Evolutionary conservation across 2,888 invertebrate species (phyloP), one percentile per base, ranked within the genome.

Genomic region (Terebella lapidaria): DNA sequence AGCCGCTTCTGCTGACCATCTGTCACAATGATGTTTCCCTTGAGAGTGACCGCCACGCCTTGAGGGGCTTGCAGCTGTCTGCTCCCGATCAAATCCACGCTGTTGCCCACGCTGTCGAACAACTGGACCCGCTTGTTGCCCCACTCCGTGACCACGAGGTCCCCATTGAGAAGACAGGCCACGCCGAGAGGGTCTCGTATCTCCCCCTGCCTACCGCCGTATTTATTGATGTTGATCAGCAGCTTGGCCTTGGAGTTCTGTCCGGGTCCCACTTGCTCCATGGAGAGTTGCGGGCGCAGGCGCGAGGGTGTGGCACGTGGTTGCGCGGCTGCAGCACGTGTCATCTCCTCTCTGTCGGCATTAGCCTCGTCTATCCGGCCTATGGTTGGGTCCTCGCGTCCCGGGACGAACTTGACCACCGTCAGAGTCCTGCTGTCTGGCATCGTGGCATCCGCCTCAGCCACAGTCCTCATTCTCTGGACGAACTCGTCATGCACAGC

Each of bases 81-180:
- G 26, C 35, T 28, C n/a, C 51, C 60, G 2, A 66, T 56, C 4
- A 51, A 24, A 2, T 47, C 22, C 5, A 65, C 46, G 28, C 42
- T 20, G 18, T 58, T 55, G 1, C 64, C 66, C 3, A 57, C 54
- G 20, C 24, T 47, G 56, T 62, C 62, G 58, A 67, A 67, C 2
- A 69, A 47, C 57, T 69, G 69, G 10, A 69, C 24, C 28, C 69
- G 54, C 55, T 67, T 67, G 58, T 69, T 69, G 47, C 68, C 67
- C 62, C 64, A 66, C 49, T 69, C 69, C 1, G 64, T 56, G 2
- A 69, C 65, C 18, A 62, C 63, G 30, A 69, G 62, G 20, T 67
- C 63, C 1, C 64, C 67, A 25, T 62, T 63, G 10, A 62, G 57
- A 2, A 69, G 51, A 42, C 68, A 66, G 29, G 66, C 63, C 26